Base-by-base conservation (phyloP, 2,888 invertebrate species). In the Oscheius sp. region DNA sequence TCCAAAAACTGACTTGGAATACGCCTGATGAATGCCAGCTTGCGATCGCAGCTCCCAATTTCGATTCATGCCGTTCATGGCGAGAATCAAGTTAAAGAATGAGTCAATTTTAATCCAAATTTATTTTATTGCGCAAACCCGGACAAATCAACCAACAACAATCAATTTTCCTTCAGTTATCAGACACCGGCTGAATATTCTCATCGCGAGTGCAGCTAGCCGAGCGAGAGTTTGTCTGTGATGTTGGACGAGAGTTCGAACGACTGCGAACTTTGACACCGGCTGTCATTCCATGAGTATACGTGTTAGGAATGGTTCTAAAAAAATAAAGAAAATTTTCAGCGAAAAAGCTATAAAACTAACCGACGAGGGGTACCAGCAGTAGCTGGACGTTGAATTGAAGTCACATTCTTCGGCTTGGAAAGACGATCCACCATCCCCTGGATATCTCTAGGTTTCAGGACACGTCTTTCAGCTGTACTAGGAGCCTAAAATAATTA, bases 381-480 rank as follows among this genome's bases (percentile, higher is more conserved):
- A n/a, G 34, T 2, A 17, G 20, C 12, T 15, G 65, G 37, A 33
- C 52, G 50, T 25, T 25, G 6, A 20, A 37, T 33, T 17, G 46
- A 39, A 8, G 63, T 23, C 17, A 48, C 48, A 33, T 12, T 17
- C 25, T 65, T 65, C 4, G 65, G 65, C 27, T 65, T 65, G 23
- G 52, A 52, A 1, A 65, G 42, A 12, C 65, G 52, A 12, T 65
- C 65, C 20, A 65, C 53, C 46, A 65, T 45, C 17, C 45, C 42
- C 42, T 61, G 61, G 8, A 61, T 45, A n/a, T 61, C 61, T 20
- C 29, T 8, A 8, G 61, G 15, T 27, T 61, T 61, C 45, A 61
- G 46, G 15, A 31, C 61, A n/a, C 29, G 25, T 3, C 29, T 42
- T 27, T 42, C 45, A 17, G 20, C n/a, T n/a, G 42, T 45, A 3